Conservation (phyloP, 2,113 vertebrate genomes). For the Sturnus vulgaris region DNA sequence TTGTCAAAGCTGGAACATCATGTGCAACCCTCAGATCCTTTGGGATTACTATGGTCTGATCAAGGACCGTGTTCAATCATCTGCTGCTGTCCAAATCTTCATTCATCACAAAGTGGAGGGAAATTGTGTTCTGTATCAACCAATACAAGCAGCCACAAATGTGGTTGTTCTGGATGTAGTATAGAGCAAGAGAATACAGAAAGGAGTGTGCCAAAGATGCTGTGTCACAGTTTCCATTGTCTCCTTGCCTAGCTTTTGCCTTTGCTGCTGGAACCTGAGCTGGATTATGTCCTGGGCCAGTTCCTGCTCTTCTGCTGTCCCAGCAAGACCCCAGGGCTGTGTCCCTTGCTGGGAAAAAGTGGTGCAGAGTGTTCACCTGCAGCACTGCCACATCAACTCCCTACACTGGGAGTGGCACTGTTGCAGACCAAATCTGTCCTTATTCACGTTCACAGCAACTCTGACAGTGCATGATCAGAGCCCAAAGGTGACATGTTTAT, state of each 20-base stretch:
- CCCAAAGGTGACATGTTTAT: not conserved
- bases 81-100: not conserved
- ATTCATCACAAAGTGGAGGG: not conserved
- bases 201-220: not conserved
- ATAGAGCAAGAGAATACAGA: not conserved
- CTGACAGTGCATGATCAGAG: not conserved
- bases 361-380: not conserved
- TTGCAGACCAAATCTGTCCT: not conserved
- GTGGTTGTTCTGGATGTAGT: not conserved
- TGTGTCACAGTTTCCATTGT: not conserved
- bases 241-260: not conserved
- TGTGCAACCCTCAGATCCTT: not conserved
- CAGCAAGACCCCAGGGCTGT: not conserved
- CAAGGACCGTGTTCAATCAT: not conserved
- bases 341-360: not conserved
- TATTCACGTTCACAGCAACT: accelerated
- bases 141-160: not conserved
- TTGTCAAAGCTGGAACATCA: not conserved
- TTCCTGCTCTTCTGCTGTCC: not conserved
- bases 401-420: accelerated
- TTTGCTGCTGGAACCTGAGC: not conserved
- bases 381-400: not conserved
- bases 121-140: not conserved
- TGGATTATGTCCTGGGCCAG: not conserved
- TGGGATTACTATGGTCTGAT: not conserved